Percentiles rank a stretch among this genome's conserved stretches.
Conservation (phyloP, 2,888 invertebrate species). For the Desoria tigrina region DNA sequence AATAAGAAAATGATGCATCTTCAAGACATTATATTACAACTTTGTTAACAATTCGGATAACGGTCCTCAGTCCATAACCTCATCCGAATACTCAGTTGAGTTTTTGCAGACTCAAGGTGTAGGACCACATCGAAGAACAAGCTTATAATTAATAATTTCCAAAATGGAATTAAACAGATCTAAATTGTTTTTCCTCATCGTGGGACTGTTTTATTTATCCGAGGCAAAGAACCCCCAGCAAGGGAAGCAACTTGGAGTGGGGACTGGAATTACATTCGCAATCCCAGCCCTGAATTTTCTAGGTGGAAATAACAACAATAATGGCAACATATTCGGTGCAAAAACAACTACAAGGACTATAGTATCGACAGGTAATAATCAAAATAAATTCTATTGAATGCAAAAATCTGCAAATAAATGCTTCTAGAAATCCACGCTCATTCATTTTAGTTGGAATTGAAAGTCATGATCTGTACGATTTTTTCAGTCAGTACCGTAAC, state of each 20-base stretch:
- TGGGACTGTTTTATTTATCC: neutral
- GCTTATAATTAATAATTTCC: no score
- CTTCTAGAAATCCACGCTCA: neutral
- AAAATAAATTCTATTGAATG: no score
- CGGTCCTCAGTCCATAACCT: no score
- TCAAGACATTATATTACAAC: no score
- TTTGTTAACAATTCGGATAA: no score
- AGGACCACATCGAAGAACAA: no score
- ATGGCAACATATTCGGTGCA: conserved; percentile 35
- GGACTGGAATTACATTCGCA: conserved; percentile 35
- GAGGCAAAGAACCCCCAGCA: neutral
- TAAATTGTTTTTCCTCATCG: neutral
- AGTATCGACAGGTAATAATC: conserved; percentile 39
- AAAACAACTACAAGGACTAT: conserved; percentile 41
- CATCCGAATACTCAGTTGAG: no score
- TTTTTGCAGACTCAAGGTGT: no score
- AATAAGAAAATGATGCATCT: no score
- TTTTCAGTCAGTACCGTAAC: conserved; percentile 45
- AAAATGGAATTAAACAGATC: neutral
- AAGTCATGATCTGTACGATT: no score
- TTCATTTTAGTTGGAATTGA: neutral
- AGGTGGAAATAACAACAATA: conserved; percentile 15
- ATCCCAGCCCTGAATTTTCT: conserved; percentile 40
- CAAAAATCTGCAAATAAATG: neutral
- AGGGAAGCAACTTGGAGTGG: conserved; percentile 10